Evolutionary conservation across 2,113 vertebrate genomes (phyloP), one percentile per base, ranked within the genome.

Genomic region (Prietella phreatophila): DNA sequence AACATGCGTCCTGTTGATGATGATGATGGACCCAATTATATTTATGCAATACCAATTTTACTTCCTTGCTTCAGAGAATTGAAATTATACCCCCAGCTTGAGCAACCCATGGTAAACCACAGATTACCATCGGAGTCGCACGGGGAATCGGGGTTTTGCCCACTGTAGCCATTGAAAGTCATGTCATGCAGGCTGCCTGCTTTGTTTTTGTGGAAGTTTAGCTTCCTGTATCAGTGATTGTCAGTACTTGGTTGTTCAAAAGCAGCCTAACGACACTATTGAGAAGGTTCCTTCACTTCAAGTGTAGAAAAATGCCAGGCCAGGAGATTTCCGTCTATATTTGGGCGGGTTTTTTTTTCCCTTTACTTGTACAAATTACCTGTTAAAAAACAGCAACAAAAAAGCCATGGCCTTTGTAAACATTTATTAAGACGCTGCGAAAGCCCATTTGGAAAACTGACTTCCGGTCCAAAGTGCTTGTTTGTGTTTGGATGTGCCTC

Each of bases 181-280:
- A 39, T 0, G 36, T 42, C 25, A 22, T 61, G 71, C 65, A 63
- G 86, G 67, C n/a, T 22, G 65, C 10, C 36, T 15, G 30, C 20
- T 25, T 53, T 60, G 30, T 27, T 50, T 47, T 76, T 33, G 53
- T 47, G 22, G 25, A 22, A 67, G 1, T 82, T 61, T 7, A 22
- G 13, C 63, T 83, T 88, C 82, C 86, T 63, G 82, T 78, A 20
- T 63, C 67, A 33, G 36, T 11, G n/a, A 30, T 47, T 7, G 5
- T 47, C 42, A 47, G 5, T 30, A 60, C 58, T 14, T 33, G 71
- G 13, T 85, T 58, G 36, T 56, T 85, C 15, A 76, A 61, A 56
- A 56, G 20, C 19, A 80, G 75, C 61, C 58, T 42, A 65, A 47
- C 5, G 65, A 42, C 22, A n/a, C 22, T 6, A 58, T 6, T 5